Percentiles rank a stretch among this genome's conserved stretches.
phyloP scores from a whole-genome alignment of 1,140 invertebrate species.

The Pinna nobilis region DNA sequence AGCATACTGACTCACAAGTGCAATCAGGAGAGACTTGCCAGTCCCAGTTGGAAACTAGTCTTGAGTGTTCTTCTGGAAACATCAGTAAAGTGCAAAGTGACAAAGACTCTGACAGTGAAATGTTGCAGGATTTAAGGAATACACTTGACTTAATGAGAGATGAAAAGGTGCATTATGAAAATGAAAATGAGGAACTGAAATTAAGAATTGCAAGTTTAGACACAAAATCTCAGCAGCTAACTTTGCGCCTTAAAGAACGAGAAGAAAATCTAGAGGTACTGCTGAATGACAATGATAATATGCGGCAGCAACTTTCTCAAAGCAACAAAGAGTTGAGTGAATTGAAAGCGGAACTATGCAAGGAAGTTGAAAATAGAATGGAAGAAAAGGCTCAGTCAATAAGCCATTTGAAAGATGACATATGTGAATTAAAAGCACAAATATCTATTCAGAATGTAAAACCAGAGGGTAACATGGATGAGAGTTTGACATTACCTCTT shows the following conservation, averaged over 20 bases:
- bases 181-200: not conserved
- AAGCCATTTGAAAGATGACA: constrained; percentile 6
- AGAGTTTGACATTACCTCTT: not conserved
- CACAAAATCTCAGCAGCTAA: too few species aligned
- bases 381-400: constrained; percentile 17
- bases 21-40: too few species aligned
- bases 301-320: not conserved
- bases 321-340: not conserved
- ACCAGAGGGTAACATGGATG: not conserved
- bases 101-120: too few species aligned
- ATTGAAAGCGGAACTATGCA: constrained; percentile 8
- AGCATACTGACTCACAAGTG: too few species aligned
- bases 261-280: not conserved
- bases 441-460: not conserved
- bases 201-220: too few species aligned
- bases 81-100: too few species aligned
- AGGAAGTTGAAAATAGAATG: constrained; percentile 1
- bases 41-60: too few species aligned
- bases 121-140: too few species aligned
- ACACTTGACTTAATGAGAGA: not conserved
- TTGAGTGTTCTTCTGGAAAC: too few species aligned
- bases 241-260: too few species aligned
- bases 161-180: too few species aligned
- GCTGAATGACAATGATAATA: not conserved
- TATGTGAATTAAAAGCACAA: constrained; percentile 11